These are phyloP conservation scores for Hypotaenidia okinawae DNA, from an alignment of 2,797 vertebrate genomes.

Conservation along the genomic window DNA sequence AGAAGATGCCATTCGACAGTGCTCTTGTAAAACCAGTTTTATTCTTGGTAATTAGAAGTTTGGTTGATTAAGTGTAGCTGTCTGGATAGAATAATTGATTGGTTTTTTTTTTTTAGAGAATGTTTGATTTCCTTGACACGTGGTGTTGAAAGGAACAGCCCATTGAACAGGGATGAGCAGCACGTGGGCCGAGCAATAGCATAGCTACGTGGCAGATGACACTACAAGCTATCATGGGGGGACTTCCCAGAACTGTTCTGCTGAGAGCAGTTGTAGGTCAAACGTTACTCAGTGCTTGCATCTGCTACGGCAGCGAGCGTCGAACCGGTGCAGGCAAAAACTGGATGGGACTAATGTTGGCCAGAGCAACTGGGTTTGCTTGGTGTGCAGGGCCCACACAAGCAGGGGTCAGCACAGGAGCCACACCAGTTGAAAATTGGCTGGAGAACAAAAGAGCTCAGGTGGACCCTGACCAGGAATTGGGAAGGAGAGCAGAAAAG, in stretches of 20 bases:
- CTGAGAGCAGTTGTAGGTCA: neutral
- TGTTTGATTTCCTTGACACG: neutral
- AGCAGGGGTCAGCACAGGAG: neutral
- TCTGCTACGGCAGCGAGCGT: neutral
- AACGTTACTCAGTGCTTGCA: neutral
- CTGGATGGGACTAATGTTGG: neutral
- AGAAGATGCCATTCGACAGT: neutral
- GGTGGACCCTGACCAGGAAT: neutral
- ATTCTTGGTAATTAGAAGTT: conserved; percentile 53
- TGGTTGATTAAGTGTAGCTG: neutral
- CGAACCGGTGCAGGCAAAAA: neutral
- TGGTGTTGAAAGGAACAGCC: neutral
- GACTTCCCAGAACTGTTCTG: conserved; percentile 1
- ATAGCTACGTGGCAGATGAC: neutral
- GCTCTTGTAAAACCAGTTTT: conserved; percentile 25
- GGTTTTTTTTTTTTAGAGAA: neutral
- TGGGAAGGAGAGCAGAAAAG: neutral
- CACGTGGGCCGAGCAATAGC: fast-evolving
- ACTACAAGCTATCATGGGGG: neutral
- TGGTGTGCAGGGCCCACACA: neutral
- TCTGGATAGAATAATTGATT: neutral
- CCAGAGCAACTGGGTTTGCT: neutral
- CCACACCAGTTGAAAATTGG: fast-evolving
- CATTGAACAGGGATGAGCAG: neutral
- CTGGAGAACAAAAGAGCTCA: neutral